Conservation (phyloP, 2,888 invertebrate species). For the Nymphalis urticae region DNA sequence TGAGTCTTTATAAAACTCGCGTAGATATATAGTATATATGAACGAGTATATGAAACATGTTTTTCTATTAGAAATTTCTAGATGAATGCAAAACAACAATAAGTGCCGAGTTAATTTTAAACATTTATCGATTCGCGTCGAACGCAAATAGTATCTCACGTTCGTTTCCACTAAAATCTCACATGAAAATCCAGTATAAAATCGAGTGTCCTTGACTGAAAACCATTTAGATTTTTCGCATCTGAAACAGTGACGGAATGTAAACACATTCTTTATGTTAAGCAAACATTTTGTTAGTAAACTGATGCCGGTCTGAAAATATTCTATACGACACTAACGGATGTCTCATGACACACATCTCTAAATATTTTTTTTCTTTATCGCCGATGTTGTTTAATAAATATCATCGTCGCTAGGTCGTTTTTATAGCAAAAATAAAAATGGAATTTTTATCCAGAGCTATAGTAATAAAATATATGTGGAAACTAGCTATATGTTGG, state of each 20-base stretch:
- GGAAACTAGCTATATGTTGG: too few species aligned
- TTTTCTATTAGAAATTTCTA: too few species aligned
- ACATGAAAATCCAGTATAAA: slow-evolving; percentile 1
- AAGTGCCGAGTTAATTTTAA: too few species aligned
- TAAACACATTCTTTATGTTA: slow-evolving; percentile 8
- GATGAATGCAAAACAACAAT: too few species aligned
- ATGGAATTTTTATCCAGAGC: too few species aligned
- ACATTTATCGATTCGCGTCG: background rate
- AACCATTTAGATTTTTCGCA: slow-evolving; percentile 8
- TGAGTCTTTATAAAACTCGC: too few species aligned
- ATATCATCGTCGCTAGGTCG: background rate
- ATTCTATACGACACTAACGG: slow-evolving; percentile 19
- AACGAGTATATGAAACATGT: too few species aligned
- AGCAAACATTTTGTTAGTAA: slow-evolving; percentile 26
- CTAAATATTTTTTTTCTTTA: slow-evolving; percentile 16
- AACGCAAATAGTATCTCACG: background rate
- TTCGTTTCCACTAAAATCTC: background rate
- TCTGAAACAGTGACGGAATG: slow-evolving; percentile 2
- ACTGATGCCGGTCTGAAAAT: slow-evolving; percentile 26
- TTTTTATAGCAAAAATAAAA: too few species aligned
- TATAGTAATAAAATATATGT: too few species aligned
- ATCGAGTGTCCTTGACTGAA: background rate
- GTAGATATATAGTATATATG: too few species aligned
- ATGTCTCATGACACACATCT: slow-evolving; percentile 7
- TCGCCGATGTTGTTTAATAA: slow-evolving; percentile 11